Base-by-base conservation (phyloP, 1,140 invertebrate species). In the Neuroterus valhalla region DNA sequence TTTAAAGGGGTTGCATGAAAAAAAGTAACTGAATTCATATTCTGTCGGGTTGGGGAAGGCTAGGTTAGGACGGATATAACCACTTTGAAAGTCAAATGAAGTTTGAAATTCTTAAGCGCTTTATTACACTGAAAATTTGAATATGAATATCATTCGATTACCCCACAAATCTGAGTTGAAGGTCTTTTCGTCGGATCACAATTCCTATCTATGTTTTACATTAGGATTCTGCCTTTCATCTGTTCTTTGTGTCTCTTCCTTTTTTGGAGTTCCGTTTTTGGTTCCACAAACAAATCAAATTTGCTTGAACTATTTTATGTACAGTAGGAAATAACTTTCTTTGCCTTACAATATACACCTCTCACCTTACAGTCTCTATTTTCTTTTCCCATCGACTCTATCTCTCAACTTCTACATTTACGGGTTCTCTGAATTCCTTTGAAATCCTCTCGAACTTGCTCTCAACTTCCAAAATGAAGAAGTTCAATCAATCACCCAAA, bases 81-180 rank as follows among this genome's bases (percentile, higher is more conserved):
- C 75, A 76, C 78, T 81, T 79, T 79, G 73, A 78, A 81, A 81
- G 77, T 81, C 75, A 81, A 79, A 79, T 81, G 68, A 72, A 74
- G 73, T 78, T 81, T 78, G 62, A 74, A 78, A 79, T 71, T 79
- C 75, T 81, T 81, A 75, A 78, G 73, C 71, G 77, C 72, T 82
- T 78, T 78, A 77, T 78, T 75, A 72, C 70, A 66, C 17, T 19
- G 74, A 62, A 70, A 77, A 77, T 82, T 80, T 75, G 77, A 82
- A 80, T 82, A 80, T 78, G 74, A 80, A 80, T 80, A 82, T 82
- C 78, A 80, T 80, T 79, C 78, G 80, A 82, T 82, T 81, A 81
- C 31, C 74, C 46, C n/a, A 52, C 66, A 38, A 55, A 66, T 19
- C 45, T 2, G 23, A 23, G 26, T 50, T 10, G 10, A 43, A 46